Conservation (phyloP, 2,113 vertebrate species). For the Australoheros scitulus region DNA sequence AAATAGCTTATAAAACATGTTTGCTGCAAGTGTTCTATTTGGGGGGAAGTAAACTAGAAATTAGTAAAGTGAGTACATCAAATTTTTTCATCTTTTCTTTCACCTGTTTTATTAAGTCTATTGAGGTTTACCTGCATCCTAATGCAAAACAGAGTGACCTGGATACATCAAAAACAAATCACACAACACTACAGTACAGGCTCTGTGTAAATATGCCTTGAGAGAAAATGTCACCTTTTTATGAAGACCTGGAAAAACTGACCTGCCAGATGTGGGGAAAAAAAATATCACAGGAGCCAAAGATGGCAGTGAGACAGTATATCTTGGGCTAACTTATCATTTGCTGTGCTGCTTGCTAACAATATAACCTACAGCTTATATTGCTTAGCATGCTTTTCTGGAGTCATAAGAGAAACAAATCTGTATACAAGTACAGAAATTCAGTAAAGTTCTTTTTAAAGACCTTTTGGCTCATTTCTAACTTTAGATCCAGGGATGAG, state of each 20-base stretch:
- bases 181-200: background rate
- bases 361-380: background rate
- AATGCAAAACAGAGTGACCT: slow-evolving; percentile 48
- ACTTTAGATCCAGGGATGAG: background rate
- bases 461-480: background rate
- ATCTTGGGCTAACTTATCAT: background rate
- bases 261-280: background rate
- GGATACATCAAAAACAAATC: slow-evolving; percentile 47
- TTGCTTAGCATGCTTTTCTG: background rate
- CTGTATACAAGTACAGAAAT: background rate
- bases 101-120: background rate
- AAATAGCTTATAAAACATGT: background rate
- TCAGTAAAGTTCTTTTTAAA: background rate
- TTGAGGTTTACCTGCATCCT: slow-evolving; percentile 7
- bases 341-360: background rate
- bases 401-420: background rate
- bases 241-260: background rate
- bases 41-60: background rate
- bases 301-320: background rate
- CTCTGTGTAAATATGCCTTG: background rate
- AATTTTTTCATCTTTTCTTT: background rate
- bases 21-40: background rate
- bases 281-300: background rate
- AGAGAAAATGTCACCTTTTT: slow-evolving; percentile 3
- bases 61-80: background rate